Evolutionary conservation across 2,797 vertebrate species (phyloP).

Genomic region (Perdix hodgsoniae): DNA sequence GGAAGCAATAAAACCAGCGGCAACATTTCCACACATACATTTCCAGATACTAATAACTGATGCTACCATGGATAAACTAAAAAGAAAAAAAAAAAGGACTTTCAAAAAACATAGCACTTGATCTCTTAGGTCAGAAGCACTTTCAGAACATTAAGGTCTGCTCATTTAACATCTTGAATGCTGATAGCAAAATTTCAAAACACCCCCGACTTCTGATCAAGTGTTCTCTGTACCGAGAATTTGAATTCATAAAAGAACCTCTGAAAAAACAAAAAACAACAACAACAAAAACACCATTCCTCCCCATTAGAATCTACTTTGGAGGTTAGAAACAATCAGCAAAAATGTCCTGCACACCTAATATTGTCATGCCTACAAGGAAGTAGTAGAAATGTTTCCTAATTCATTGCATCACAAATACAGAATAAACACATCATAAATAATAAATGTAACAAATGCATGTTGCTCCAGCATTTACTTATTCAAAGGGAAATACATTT

Average conservation of each 20-base stretch:
- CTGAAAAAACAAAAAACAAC: not conserved
- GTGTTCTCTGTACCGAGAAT: not conserved
- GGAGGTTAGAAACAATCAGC: not conserved
- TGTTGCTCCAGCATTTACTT: not conserved
- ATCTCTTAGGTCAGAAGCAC: not conserved
- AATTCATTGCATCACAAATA: not conserved
- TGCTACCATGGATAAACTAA: not conserved
- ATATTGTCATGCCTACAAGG: not conserved
- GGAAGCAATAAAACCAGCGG: not conserved
- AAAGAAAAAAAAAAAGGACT: not conserved
- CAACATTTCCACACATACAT: not conserved
- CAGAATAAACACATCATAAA: not conserved
- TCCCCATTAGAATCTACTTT: not conserved
- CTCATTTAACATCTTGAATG: not conserved
- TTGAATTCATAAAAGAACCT: not conserved
- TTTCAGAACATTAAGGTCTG: not conserved
- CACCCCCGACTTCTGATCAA: not conserved
- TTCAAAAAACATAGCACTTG: not conserved
- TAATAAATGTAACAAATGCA: too few species aligned
- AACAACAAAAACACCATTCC: not conserved
- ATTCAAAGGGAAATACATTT: not conserved
- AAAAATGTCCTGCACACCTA: rapidly evolving
- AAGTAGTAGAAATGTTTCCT: not conserved
- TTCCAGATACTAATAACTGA: not conserved
- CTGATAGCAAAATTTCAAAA: not conserved